A percentile compares a stretch with the other conserved stretches of the same genome.
phyloP scores from a whole-genome alignment of 2,888 invertebrate species.

The Sussaba pulchella region DNA sequence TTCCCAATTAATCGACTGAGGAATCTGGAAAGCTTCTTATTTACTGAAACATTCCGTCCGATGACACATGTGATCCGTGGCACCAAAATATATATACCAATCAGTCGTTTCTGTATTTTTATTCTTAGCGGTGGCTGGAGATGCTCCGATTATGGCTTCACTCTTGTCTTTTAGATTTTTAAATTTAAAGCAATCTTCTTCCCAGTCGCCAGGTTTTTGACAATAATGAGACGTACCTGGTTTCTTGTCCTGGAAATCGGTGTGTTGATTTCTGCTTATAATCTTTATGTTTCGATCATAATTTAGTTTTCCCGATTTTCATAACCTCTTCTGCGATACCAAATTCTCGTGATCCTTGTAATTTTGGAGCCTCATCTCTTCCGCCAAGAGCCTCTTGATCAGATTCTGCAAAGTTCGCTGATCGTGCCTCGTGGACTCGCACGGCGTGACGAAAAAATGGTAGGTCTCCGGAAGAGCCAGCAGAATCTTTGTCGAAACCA shows the following conservation, averaged over 20 bases:
- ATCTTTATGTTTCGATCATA: neutral
- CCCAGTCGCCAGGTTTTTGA: slow-evolving; percentile 27
- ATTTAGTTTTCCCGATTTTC: neutral
- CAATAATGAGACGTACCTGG: slow-evolving; percentile 37
- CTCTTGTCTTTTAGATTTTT: slow-evolving; percentile 6
- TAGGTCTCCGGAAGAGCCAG: slow-evolving; percentile 62
- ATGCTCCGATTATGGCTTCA: slow-evolving; percentile 3
- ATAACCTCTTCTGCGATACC: neutral
- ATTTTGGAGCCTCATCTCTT: slow-evolving; percentile 12
- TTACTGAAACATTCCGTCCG: slow-evolving; percentile 14
- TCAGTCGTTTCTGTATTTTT: neutral
- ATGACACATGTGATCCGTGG: slow-evolving; percentile 38
- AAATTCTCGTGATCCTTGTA: slow-evolving; percentile 23
- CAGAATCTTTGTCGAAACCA: slow-evolving; percentile 66
- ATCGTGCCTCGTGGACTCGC: slow-evolving; percentile 24
- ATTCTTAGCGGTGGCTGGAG: neutral
- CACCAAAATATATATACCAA: slow-evolving; percentile 30
- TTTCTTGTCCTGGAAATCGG: slow-evolving; percentile 10
- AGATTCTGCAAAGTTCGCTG: slow-evolving; percentile 28
- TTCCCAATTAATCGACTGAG: slow-evolving; percentile 27
- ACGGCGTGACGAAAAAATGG: slow-evolving; percentile 24
- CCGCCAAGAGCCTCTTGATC: slow-evolving; percentile 15
- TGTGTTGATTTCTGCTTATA: neutral
- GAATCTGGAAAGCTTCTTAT: slow-evolving; percentile 18
- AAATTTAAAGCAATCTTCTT: slow-evolving; percentile 12